Base-by-base conservation (phyloP, 2,797 vertebrate genomes). In the Kryptopterus vitreolus region DNA sequence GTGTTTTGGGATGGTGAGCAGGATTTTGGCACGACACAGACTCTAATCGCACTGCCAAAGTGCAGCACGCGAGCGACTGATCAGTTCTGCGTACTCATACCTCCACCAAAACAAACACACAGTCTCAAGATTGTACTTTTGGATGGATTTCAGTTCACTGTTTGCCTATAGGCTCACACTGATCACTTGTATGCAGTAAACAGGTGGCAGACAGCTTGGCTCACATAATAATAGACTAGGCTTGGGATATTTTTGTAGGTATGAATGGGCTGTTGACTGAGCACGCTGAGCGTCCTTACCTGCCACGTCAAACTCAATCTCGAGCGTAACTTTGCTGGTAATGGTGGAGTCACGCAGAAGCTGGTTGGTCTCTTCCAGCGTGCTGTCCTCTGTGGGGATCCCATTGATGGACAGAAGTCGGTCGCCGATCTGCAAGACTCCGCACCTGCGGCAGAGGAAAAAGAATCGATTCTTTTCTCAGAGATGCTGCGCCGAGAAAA, bases 281-380 rank as follows among this genome's bases (percentile, higher is more conserved):
- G 63, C 50, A 7, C 20, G 33, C 50, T 61, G 9, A 7, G 1
- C 9, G 22, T 78, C 85, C 89, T 57, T 93, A 98, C 98, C 98
- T 90, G 98, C 98, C 79, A 99, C 98, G 85, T 99, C 97, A 78
- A 99, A 99, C 92, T 99, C 97, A 15, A 99, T 96, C 93, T 99
- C 98, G 92, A 99, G 92, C 0, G 96, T 97, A 89, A 98, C 97
- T 89, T 97, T 97, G 91, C 93, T 96, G 0, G 94, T 97, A 90
- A 98, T 95, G 86, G 95, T 96, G 74, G 96, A 97, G 90, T 99
- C 97, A 91, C 97, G 90, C 79, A 99, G 95, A 84, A 99, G 95
- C 89, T 99, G 98, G 92, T 96, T 98, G 91, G 97, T 97, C 90
- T 99, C 98, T 85, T 99, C 98, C 81, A 99, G 94, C 0, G 97